Conservation (phyloP, 2,888 invertebrate species). For the Neoascia interrupta region DNA sequence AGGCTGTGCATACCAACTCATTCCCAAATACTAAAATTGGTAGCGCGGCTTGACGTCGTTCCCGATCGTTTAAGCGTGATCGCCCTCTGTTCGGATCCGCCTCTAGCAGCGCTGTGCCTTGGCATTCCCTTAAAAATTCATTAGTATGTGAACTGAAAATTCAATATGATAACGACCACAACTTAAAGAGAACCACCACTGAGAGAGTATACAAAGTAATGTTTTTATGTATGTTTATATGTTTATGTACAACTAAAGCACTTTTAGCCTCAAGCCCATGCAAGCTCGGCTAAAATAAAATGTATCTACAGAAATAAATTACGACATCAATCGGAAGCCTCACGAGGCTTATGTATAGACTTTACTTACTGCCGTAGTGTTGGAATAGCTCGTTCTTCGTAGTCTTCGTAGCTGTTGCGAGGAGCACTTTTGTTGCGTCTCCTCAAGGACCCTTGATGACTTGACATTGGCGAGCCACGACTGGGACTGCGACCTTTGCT, state of each 20-base stretch:
- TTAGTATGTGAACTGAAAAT: conserved; percentile 88
- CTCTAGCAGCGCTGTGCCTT: conserved; percentile 80
- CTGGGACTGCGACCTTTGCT: conserved; percentile 76
- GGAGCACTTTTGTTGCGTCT: conserved; percentile 85
- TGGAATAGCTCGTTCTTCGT: conserved; percentile 92
- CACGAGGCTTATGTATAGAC: neutral
- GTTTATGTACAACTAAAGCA: conserved; percentile 61
- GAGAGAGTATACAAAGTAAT: conserved; percentile 70
- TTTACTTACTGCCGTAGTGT: conserved; percentile 89
- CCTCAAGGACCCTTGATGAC: conserved; percentile 82
- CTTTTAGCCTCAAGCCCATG: conserved; percentile 54
- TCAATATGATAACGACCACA: conserved; percentile 67
- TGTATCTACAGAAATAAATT: conserved; percentile 53
- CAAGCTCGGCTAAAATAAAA: conserved; percentile 60
- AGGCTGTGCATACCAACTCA: conserved; percentile 84
- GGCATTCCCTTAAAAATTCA: conserved; percentile 88
- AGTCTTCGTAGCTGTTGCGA: conserved; percentile 89
- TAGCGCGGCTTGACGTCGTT: conserved; percentile 91
- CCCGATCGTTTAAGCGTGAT: conserved; percentile 86
- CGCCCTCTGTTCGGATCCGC: conserved; percentile 80
- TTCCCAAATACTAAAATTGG: conserved; percentile 95
- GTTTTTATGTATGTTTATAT: conserved; percentile 59
- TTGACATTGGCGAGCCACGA: conserved; percentile 81
- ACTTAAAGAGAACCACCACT: conserved; percentile 68
- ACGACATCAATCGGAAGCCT: conserved; percentile 49